These are phyloP conservation scores for Corythornis vintsioides DNA, from an alignment of 2,113 vertebrate genomes.

Conservation along the genomic window DNA sequence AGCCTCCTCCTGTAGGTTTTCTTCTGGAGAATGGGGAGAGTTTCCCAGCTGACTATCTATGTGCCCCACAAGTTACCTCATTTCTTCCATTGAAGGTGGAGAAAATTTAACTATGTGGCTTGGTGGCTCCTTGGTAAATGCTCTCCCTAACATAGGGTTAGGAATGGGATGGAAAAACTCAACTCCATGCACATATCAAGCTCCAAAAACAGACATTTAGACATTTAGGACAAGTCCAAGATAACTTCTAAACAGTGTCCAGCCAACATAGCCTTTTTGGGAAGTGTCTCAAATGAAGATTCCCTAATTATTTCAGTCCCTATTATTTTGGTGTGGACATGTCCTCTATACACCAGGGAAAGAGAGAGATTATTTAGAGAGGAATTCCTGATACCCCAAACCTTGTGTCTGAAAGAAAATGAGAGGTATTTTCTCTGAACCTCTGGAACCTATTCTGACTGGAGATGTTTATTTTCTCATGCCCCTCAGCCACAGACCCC, in stretches of 20 bases:
- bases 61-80: neutral
- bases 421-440: neutral
- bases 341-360: neutral
- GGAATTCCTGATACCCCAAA: neutral
- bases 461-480: neutral
- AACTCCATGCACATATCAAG: neutral
- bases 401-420: neutral
- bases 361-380: neutral
- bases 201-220: neutral
- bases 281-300: rapidly evolving
- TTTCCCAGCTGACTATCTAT: neutral
- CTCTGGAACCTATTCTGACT: neutral
- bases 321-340: rapidly evolving
- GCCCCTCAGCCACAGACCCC: neutral
- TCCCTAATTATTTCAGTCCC: neutral
- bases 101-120: neutral
- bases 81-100: neutral
- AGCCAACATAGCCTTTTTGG: neutral
- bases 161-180: neutral
- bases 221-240: neutral
- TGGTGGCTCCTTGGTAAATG: neutral
- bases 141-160: neutral
- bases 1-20: neutral
- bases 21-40: neutral
- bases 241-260: neutral